phyloP scores from a whole-genome alignment of 2,888 invertebrate species.

The Tryphoninae sp. region DNA sequence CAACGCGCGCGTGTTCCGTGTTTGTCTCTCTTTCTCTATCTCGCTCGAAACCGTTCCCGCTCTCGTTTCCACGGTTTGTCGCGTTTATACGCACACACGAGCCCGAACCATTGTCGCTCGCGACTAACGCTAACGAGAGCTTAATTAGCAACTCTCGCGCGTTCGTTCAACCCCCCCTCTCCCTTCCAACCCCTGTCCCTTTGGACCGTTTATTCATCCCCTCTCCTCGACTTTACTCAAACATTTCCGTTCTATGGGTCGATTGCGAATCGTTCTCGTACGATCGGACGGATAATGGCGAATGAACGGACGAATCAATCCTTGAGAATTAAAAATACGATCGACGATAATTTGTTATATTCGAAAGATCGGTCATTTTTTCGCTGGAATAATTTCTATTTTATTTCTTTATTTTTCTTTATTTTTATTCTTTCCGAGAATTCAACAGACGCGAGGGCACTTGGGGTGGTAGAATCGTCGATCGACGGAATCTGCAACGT shows the following conservation, averaged over 20 bases:
- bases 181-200: background rate
- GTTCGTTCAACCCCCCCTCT: constrained; percentile 18
- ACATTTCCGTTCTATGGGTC: constrained; percentile 6
- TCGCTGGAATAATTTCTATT: background rate
- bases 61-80: constrained; percentile 70
- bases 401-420: background rate
- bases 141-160: constrained; percentile 70
- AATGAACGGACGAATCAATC: constrained; percentile 2
- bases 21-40: constrained; percentile 13
- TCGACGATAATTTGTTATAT: too few species aligned
- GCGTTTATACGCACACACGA: constrained; percentile 63
- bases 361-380: too few species aligned
- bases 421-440: background rate
- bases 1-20: constrained; percentile 52
- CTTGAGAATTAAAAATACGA: too few species aligned
- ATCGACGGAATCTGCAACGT: constrained; percentile 23
- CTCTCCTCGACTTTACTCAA: background rate
- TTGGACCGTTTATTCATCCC: background rate
- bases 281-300: background rate
- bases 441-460: constrained; percentile 52
- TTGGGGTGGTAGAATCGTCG: background rate
- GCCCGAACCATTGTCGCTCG: constrained; percentile 66
- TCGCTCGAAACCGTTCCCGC: constrained; percentile 43
- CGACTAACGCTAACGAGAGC: constrained; percentile 71
- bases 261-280: constrained; percentile 34